These are phyloP conservation scores for Abscondita cerata DNA, from an alignment of 2,888 invertebrate species.

Conservation along the genomic window DNA sequence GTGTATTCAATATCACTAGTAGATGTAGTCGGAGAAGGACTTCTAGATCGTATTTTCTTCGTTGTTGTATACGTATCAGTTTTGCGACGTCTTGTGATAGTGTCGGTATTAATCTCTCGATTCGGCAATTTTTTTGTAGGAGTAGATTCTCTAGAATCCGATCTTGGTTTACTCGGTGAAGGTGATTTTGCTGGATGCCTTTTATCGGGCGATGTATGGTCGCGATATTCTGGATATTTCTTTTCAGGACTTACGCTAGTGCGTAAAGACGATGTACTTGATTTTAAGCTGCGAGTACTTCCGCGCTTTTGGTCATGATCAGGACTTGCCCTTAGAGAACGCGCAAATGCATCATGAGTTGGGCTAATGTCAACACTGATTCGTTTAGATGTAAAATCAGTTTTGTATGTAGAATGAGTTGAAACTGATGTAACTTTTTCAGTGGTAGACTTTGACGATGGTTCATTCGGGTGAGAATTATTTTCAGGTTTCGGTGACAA, in stretches of 20 bases:
- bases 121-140: slow-evolving; percentile 45
- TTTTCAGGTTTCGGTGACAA: neutral
- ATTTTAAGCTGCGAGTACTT: slow-evolving; percentile 59
- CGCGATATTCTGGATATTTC: slow-evolving; percentile 39
- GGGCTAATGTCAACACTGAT: slow-evolving; percentile 72
- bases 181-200: slow-evolving; percentile 47
- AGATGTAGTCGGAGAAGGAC: slow-evolving; percentile 65
- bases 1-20: slow-evolving; percentile 64
- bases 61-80: slow-evolving; percentile 4
- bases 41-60: slow-evolving; percentile 36
- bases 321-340: slow-evolving; percentile 72
- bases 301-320: slow-evolving; percentile 61
- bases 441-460: neutral
- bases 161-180: neutral
- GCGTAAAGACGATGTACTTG: slow-evolving; percentile 63
- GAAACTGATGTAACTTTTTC: slow-evolving; percentile 50
- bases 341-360: slow-evolving; percentile 78
- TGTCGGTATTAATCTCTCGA: slow-evolving; percentile 6
- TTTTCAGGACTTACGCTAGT: slow-evolving; percentile 60
- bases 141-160: slow-evolving; percentile 48
- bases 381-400: slow-evolving; percentile 60
- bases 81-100: slow-evolving; percentile 28
- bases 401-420: slow-evolving; percentile 66
- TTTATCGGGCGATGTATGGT: slow-evolving; percentile 47
- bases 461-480: neutral